Base-by-base conservation (phyloP, 2,113 vertebrate genomes). In the Taxidea taxus region DNA sequence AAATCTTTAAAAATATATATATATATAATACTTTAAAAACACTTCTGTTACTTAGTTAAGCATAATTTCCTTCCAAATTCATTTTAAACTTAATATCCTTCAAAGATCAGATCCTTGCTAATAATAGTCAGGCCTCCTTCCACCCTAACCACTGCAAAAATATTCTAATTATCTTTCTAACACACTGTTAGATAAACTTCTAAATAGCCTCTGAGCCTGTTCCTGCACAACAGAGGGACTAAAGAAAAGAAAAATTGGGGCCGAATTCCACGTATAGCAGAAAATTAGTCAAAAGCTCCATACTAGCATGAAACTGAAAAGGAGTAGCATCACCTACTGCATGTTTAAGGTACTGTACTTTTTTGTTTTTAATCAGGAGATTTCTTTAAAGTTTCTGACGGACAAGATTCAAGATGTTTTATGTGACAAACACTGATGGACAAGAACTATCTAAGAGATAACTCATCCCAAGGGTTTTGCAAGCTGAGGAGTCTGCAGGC, bases 161-260 rank as follows among this genome's bases (percentile, higher is more conserved):
- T 72, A 95, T 49, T 78, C 83, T 80, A 91, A 77, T 91, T 77
- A 54, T 92, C 88, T 85, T 92, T 93, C 88, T 77, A 95, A 82
- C 39, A 39, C 62, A 90, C 77, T 91, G 51, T 64, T 82, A 91
- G 25, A 94, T 96, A 96, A 91, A 90, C 66, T 91, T 88, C 64
- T 70, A 95, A 97, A 77, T 15, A 96, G 29, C 47, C 89, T 74
- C 89, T 91, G 77, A 95, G 29, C 82, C 58, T 70, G 20, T 94
- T 92, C 23, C 77, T 72, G 81, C 21, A 97, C 72, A 95, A 77
- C 20, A 51, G 27, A 93, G 44, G 16, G 49, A 93, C 44, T 37
- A 31, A 93, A 74, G 10, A 47, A 74, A 81, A 93, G 14, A 91
- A 91, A 93, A 87, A 95, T 51, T 12, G 62, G 78, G 29, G 82